phyloP scores from a whole-genome alignment of 1,140 invertebrate genomes.

The Bombus huntii region DNA sequence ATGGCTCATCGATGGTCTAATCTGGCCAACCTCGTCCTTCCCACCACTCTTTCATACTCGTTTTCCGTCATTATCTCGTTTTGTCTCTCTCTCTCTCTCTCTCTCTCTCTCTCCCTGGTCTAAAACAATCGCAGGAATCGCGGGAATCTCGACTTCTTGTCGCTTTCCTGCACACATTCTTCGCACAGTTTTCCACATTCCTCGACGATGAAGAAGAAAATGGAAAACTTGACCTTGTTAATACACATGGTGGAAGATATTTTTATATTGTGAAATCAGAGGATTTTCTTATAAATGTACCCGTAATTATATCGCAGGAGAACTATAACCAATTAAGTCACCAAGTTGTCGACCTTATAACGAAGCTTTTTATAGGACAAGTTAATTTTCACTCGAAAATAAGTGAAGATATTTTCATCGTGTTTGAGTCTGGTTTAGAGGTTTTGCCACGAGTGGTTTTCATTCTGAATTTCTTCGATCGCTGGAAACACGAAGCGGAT shows the following conservation, averaged over 20 bases:
- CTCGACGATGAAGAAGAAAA: background rate
- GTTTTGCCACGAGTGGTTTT: too few species aligned
- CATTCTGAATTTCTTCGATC: too few species aligned
- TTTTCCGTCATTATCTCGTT: background rate
- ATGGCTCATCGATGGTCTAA: conserved; percentile 16
- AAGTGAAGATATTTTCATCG: background rate
- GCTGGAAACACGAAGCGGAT: too few species aligned
- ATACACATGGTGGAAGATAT: background rate
- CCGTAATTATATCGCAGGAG: background rate
- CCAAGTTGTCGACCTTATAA: background rate
- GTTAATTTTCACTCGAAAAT: background rate
- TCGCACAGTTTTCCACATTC: background rate
- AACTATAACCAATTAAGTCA: background rate
- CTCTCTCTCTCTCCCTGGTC: background rate
- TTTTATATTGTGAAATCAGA: background rate
- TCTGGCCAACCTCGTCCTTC: background rate
- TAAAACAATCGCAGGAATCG: background rate
- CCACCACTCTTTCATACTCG: background rate
- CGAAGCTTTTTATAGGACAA: background rate
- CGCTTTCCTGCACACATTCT: background rate
- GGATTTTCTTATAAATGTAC: background rate
- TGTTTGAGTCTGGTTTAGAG: background rate
- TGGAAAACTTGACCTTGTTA: background rate
- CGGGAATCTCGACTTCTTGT: background rate
- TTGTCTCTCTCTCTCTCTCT: too few species aligned